Evolutionary conservation across 2,113 vertebrate species (phyloP), one percentile per base, ranked within the genome.

Genomic region (Felis chaus): DNA sequence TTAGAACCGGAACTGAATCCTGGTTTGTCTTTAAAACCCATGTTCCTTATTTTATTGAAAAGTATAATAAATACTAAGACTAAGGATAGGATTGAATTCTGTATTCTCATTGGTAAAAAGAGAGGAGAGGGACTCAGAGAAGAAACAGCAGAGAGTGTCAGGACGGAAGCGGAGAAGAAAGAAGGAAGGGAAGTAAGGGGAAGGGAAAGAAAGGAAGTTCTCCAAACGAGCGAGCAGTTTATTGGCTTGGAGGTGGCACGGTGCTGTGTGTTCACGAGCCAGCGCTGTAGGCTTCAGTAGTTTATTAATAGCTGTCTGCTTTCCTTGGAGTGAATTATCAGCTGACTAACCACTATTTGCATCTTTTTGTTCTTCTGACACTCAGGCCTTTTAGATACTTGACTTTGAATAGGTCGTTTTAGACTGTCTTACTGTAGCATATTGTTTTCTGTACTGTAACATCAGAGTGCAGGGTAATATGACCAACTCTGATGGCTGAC

Each of bases 31-130:
- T 94, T 90, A 91, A 96, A 66, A 83, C 4, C 4, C 57, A 1
- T 79, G 9, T 48, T 92, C 39, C 25, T 53, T 90, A 68, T 89
- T 82, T 91, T 83, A 78, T 78, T 90, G 68, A 83, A 92, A 95
- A 92, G 33, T 85, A 19, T 61, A 76, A 41, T 86, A 93, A 74
- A 57, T 79, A 78, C 16, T 88, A 76, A 95, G 90, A 73, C 14
- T 81, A 71, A 93, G 89, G 57, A 15, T 50, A 91, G 23, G 11
- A 71, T 89, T 91, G 91, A 93, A 48, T 89, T 92, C 21, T 95
- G 2, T 68, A 36, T 92, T 90, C 50, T 83, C 23, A 39, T 39
- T 85, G 68, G 4, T 89, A 81, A 78, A 86, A 66, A 95, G 83
- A 80, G 65, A 81, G 85, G 29, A 41, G 23, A 66, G 29, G 25